Percentiles rank a stretch among this genome's conserved stretches.
phyloP scores from a whole-genome alignment of 2,113 vertebrate genomes.

The Rhea americana region DNA sequence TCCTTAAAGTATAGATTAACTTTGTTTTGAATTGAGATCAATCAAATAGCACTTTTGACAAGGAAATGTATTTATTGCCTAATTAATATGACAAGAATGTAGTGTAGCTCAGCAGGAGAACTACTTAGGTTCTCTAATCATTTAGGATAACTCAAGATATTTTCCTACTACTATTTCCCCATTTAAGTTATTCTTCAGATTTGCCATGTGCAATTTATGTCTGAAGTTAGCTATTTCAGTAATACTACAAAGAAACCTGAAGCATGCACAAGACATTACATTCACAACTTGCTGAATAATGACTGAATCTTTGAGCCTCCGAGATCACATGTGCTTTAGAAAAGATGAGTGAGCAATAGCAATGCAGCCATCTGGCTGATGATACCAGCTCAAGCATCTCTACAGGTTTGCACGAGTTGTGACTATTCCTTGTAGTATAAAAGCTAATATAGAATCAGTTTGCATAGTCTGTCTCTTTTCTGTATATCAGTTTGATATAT shows the following conservation, averaged over 20 bases:
- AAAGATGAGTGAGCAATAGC: slow-evolving; percentile 16
- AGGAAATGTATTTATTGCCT: not conserved
- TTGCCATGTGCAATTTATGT: not conserved
- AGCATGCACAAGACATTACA: not conserved
- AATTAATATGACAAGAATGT: not conserved
- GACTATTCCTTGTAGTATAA: slow-evolving; percentile 21
- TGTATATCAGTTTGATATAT: slow-evolving; percentile 5
- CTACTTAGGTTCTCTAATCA: not conserved
- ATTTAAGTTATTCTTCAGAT: not conserved
- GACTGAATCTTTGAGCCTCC: not conserved
- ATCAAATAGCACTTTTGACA: not conserved
- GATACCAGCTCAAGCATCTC: slow-evolving; percentile 4
- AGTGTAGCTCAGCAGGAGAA: not conserved
- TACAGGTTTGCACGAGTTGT: not conserved
- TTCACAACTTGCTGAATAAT: not conserved
- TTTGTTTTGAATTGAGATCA: not conserved
- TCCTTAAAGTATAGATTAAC: not conserved
- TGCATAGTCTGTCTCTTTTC: slow-evolving; percentile 15
- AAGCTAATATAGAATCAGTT: slow-evolving; percentile 29
- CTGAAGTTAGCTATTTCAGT: not conserved
- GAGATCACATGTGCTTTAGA: not conserved
- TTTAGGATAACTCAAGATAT: not conserved
- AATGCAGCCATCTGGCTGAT: slow-evolving; percentile 27
- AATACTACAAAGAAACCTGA: not conserved
- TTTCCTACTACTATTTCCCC: not conserved